phyloP scores from a whole-genome alignment of 2,888 invertebrate species.

The Ectemnius lituratus region DNA sequence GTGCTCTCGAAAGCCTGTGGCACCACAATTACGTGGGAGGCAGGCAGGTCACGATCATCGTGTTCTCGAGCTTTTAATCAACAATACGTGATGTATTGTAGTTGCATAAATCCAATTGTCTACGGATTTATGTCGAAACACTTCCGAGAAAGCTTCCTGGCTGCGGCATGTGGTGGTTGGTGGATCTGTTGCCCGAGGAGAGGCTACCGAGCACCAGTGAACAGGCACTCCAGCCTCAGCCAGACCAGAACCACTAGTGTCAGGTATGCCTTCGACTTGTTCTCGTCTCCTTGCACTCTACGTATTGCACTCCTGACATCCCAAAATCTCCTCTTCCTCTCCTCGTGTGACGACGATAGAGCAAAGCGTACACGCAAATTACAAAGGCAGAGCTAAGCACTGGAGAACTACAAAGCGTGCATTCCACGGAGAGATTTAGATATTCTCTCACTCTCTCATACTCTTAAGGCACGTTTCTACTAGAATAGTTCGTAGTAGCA shows the following conservation, averaged over 20 bases:
- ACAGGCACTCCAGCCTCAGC: conserved; percentile 74
- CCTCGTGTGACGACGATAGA: too few relatives aligned
- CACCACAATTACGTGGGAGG: too few relatives aligned
- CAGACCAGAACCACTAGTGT: conserved; percentile 77
- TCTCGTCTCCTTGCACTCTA: not conserved
- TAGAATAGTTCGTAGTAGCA: too few relatives aligned
- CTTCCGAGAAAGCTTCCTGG: conserved; percentile 81
- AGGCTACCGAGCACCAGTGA: conserved; percentile 69
- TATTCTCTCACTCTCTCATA: not conserved
- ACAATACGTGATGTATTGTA: conserved; percentile 63
- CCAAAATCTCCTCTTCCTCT: not conserved
- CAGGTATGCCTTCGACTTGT: conserved; percentile 59
- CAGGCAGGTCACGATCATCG: too few relatives aligned
- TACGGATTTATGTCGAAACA: conserved; percentile 88
- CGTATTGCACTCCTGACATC: not conserved
- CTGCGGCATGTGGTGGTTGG: conserved; percentile 78
- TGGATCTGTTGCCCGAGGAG: conserved; percentile 70
- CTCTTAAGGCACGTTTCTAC: too few relatives aligned
- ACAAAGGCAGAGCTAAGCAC: too few relatives aligned
- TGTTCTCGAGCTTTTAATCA: not conserved
- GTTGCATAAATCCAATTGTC: conserved; percentile 86
- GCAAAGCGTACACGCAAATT: too few relatives aligned
- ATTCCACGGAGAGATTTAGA: not conserved
- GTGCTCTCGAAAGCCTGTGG: too few relatives aligned
- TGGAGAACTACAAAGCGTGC: not conserved